Conservation (phyloP, 2,797 vertebrate genomes). For the Nyctibius grandis region DNA sequence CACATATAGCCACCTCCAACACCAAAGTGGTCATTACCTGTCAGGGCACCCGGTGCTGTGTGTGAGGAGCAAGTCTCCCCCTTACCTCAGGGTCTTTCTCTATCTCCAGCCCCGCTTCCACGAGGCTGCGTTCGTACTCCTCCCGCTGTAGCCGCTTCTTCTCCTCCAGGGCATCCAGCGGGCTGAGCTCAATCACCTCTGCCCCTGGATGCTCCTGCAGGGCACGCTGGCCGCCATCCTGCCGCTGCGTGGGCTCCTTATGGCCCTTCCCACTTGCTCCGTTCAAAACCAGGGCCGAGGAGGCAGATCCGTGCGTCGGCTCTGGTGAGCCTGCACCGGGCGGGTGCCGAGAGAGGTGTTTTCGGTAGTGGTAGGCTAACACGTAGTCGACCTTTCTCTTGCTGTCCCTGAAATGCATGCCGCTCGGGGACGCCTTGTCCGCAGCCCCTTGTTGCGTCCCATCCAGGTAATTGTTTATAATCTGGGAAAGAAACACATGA, state of each 20-base stretch:
- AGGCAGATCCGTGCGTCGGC: rapidly evolving
- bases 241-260: constrained; percentile 42
- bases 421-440: constrained; percentile 38
- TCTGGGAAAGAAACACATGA: constrained; percentile 68
- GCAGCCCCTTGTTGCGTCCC: not conserved
- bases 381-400: constrained; percentile 93
- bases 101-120: constrained; percentile 88
- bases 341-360: constrained; percentile 4
- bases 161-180: constrained; percentile 78
- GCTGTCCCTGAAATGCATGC: constrained; percentile 86
- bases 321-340: constrained; percentile 50
- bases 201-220: not conserved
- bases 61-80: rapidly evolving
- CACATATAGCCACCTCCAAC: not conserved
- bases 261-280: constrained; percentile 69
- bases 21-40: rapidly evolving
- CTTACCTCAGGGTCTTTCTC: constrained; percentile 90
- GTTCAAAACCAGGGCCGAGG: constrained; percentile 76
- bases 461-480: constrained; percentile 82
- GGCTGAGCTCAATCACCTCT: constrained; percentile 69
- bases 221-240: not conserved
- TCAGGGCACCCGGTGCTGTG: rapidly evolving
- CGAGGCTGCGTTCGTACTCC: constrained; percentile 87
- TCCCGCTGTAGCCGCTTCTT: constrained; percentile 85
- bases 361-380: constrained; percentile 89